These are phyloP conservation scores for Luffia ferchaultella DNA, from an alignment of 2,888 invertebrate species.

Conservation along the genomic window DNA sequence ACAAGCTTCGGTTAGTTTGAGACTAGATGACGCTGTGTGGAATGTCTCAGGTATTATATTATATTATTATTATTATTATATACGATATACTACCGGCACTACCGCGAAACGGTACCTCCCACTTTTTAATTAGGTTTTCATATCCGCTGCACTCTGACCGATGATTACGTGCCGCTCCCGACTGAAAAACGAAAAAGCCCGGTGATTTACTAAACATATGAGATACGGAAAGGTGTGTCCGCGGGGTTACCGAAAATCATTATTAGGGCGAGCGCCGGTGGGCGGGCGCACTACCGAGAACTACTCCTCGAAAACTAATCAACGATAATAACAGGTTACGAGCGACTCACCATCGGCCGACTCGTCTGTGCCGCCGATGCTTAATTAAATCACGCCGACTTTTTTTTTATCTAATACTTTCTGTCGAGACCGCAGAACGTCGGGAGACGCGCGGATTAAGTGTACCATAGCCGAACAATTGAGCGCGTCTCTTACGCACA, in stretches of 20 bases:
- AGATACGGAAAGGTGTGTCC: slow-evolving; percentile 53
- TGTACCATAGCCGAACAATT: too few relatives aligned
- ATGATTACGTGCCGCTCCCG: slow-evolving; percentile 56
- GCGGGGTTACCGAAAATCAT: slow-evolving; percentile 65
- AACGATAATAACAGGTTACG: slow-evolving; percentile 65
- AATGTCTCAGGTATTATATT: too few relatives aligned
- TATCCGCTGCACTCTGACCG: slow-evolving; percentile 62
- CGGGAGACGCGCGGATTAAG: too few relatives aligned
- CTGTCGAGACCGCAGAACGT: slow-evolving; percentile 24
- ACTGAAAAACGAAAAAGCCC: slow-evolving; percentile 49
- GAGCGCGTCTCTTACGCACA: too few relatives aligned
- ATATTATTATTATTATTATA: too few relatives aligned
- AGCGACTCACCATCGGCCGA: slow-evolving; percentile 20
- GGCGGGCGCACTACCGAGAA: slow-evolving; percentile 64
- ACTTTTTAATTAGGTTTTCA: slow-evolving; percentile 61
- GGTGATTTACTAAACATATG: slow-evolving; percentile 59
- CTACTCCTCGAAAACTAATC: slow-evolving; percentile 66
- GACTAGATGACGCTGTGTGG: too few relatives aligned
- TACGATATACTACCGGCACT: too few relatives aligned
- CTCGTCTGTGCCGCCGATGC: slow-evolving; percentile 18
- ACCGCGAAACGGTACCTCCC: slow-evolving; percentile 23
- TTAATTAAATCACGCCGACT: slow-evolving; percentile 59
- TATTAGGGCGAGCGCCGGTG: slow-evolving; percentile 61
- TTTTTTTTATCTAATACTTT: slow-evolving; percentile 41
- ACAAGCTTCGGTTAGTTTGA: too few relatives aligned